phyloP scores from a whole-genome alignment of 2,113 vertebrate genomes.

The Cettia cetti region DNA sequence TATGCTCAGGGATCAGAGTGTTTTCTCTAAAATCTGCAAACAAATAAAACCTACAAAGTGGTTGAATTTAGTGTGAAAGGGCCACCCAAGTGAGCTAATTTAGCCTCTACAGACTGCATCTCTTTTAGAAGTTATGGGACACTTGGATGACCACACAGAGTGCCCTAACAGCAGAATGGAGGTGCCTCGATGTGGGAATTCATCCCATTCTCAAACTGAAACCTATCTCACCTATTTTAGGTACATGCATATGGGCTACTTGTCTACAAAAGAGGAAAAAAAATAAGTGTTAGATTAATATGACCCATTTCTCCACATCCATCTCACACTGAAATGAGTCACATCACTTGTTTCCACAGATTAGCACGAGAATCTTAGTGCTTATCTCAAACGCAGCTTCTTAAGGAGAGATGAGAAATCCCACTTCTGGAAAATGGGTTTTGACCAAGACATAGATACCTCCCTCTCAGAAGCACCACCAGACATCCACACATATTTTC shows the following conservation, averaged over 20 bases:
- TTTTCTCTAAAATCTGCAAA: neutral
- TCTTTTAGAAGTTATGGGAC: neutral
- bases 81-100: neutral
- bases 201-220: neutral
- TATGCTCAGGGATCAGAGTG: neutral
- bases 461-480: neutral
- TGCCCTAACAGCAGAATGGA: neutral
- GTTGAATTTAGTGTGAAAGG: neutral
- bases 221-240: neutral
- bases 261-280: neutral
- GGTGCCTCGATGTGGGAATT: neutral
- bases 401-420: neutral
- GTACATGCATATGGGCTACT: neutral
- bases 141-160: neutral
- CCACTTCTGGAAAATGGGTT: neutral
- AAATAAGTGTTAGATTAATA: neutral
- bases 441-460: neutral
- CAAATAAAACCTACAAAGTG: neutral
- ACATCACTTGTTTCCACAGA: neutral
- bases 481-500: neutral
- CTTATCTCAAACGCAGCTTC: neutral
- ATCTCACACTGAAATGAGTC: neutral
- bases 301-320: neutral
- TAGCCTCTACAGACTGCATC: neutral
- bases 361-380: neutral